Conservation (phyloP, 2,113 vertebrate species). For the Piprites chloris region DNA sequence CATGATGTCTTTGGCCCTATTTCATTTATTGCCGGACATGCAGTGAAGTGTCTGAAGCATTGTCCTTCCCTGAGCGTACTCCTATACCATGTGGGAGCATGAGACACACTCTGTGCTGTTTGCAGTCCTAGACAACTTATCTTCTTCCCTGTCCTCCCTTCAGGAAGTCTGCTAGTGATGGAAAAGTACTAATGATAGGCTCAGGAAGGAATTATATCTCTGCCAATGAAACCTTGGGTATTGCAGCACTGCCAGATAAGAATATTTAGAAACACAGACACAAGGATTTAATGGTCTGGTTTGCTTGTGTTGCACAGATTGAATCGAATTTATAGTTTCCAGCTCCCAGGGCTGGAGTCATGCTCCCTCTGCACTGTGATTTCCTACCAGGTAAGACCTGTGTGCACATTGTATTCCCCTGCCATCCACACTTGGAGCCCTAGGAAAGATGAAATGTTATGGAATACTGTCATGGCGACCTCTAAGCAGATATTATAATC, state of each 20-base stretch:
- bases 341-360: neutral
- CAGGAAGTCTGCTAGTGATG: neutral
- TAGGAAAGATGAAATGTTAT: neutral
- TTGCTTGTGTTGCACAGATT: neutral
- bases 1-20: neutral
- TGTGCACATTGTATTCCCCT: neutral
- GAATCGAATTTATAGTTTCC: neutral
- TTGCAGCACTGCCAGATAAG: neutral
- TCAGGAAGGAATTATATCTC: neutral
- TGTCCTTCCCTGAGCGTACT: neutral
- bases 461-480: neutral
- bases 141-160: neutral
- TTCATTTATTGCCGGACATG: neutral
- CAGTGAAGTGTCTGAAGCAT: neutral
- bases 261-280: neutral
- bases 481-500: neutral
- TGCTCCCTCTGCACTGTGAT: neutral
- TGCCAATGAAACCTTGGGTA: neutral
- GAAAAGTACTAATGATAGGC: neutral
- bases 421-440: neutral
- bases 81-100: neutral
- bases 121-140: neutral
- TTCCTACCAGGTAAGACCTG: neutral
- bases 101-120: neutral
- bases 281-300: neutral